Base-by-base conservation (phyloP, 1,140 invertebrate species). In the Aphidius ervi region DNA sequence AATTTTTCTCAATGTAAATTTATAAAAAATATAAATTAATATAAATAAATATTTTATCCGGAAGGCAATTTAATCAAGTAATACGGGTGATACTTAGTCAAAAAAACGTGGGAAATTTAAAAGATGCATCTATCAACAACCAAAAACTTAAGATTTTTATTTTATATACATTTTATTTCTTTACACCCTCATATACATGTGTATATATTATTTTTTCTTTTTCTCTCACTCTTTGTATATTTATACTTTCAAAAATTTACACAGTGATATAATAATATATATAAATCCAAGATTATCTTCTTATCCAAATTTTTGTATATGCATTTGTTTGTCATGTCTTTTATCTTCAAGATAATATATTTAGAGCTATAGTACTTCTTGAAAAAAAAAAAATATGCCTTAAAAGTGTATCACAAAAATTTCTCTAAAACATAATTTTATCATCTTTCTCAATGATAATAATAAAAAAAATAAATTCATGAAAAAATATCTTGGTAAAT, bases 11-110 rank as follows among this genome's bases (percentile, higher is more conserved):
- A 16, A 16, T 16, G 16, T 42, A 9, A 9, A 58, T 50, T 55
- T 42, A 56, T 46, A 57, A 16, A 16, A 16, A 16, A 16, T 16
- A 16, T 16, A 0, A 60, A 57, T 53, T 60, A 37, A 56, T 46
- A 56, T 16, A 16, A 16, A 16, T 16, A 16, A 16, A 16, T 62
- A 49, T 54, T 42, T 23, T 55, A 41, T 59, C 54, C 48, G 54
- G 57, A 58, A 61, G 59, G 47, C 52, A 56, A 59, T 64, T 64
- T 41, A 64, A 62, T 64, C 60, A 61, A 52, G 48, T 40, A 58
- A 66, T 66, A 62, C 65, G 65, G 65, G 65, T 63, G 58, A 61
- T 53, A 60, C 8, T 57, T 31, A 53, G 3, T 55, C 8, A 46
- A 4, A 45, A 37, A 41, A 56, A 59, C 65, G 65, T 66, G 65